phyloP scores from a whole-genome alignment of 30 jellyfish, hydroid and myxozoan genomes.

The Pelagia noctiluca region DNA sequence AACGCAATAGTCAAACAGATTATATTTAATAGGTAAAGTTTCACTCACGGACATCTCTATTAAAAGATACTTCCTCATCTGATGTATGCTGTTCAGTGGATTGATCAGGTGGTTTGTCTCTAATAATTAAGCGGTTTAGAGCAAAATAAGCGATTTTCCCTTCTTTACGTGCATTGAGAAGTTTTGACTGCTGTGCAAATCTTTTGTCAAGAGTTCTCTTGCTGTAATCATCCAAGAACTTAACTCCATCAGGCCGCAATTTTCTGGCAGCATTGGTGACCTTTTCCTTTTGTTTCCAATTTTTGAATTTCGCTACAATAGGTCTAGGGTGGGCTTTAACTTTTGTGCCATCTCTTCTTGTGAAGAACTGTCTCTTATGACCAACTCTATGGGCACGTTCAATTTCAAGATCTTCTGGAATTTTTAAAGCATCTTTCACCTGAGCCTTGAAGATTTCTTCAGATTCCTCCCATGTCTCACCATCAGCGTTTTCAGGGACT shows the following conservation, averaged over 20 bases:
- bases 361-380: slow-evolving; percentile 17
- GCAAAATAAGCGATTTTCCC: slow-evolving; percentile 18
- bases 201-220: slow-evolving; percentile 41
- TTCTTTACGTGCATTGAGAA: slow-evolving; percentile 35
- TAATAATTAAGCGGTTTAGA: slow-evolving; percentile 10
- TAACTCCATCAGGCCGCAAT: slow-evolving; percentile 40
- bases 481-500: slow-evolving; percentile 35
- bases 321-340: slow-evolving; percentile 30
- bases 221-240: slow-evolving; percentile 42
- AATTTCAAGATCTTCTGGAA: slow-evolving; percentile 16
- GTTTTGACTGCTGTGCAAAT: slow-evolving; percentile 39
- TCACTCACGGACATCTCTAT: slow-evolving; percentile 19
- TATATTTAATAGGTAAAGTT: slow-evolving; percentile 7
- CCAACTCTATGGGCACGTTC: slow-evolving; percentile 50
- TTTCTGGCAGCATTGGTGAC: slow-evolving; percentile 23
- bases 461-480: slow-evolving; percentile 43
- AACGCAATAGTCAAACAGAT: slow-evolving; percentile 18
- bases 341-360: slow-evolving; percentile 20
- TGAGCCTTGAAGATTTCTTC: slow-evolving; percentile 39
- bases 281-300: slow-evolving; percentile 19
- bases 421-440: slow-evolving; percentile 27
- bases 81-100: slow-evolving; percentile 24
- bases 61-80: slow-evolving; percentile 9
- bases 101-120: slow-evolving; percentile 17
- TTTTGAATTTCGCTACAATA: slow-evolving; percentile 25